Evolutionary conservation across 2,888 invertebrate species (phyloP).

Genomic region (Acrocyrtus sp.): DNA sequence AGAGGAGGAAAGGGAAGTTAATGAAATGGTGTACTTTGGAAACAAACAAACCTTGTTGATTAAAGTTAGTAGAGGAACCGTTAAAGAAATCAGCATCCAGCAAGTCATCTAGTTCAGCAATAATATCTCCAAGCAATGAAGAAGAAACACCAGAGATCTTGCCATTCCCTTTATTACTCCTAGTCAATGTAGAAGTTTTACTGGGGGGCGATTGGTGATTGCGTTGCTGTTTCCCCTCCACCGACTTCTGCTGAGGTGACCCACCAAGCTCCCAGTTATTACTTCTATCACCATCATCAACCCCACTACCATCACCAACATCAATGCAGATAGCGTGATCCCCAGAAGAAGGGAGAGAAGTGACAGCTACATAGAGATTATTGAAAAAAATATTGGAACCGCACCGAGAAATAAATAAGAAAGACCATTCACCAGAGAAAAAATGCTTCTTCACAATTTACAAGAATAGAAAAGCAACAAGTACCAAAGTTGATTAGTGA

Average conservation of each 20-base stretch:
- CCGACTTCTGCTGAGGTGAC: not conserved
- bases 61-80: conserved; percentile 29
- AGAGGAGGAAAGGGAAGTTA: conserved; percentile 1
- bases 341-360: conserved; percentile 19
- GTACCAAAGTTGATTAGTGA: too few relatives aligned
- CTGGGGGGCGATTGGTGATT: not conserved
- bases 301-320: conserved; percentile 26
- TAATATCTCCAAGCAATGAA: conserved; percentile 60
- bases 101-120: conserved; percentile 62
- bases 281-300: conserved; percentile 17
- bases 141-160: conserved; percentile 40
- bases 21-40: not conserved
- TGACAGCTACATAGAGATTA: conserved; percentile 27
- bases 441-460: not conserved
- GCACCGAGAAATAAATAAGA: conserved; percentile 32
- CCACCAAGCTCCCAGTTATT: not conserved
- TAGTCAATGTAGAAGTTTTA: not conserved
- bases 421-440: conserved; percentile 14
- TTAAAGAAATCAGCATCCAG: conserved; percentile 59
- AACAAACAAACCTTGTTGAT: conserved; percentile 43
- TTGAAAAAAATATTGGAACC: conserved; percentile 39
- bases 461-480: not conserved
- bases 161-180: conserved; percentile 28
- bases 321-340: too few relatives aligned
- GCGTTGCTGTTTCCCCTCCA: conserved; percentile 23